These are phyloP conservation scores for Leucozona laternaria DNA, from an alignment of 2,888 invertebrate species.

Conservation along the genomic window DNA sequence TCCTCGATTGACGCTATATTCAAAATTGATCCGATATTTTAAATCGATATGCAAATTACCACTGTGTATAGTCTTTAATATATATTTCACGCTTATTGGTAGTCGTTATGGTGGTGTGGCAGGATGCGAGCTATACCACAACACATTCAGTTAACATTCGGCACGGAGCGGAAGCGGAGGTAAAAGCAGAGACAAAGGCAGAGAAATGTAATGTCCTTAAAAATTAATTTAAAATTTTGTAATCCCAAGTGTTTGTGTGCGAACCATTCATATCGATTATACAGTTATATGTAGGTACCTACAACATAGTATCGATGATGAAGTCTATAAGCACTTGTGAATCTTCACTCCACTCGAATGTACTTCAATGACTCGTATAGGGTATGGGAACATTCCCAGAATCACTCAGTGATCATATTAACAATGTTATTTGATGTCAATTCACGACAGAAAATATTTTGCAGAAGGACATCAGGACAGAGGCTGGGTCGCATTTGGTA, in stretches of 20 bases:
- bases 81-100: slow-evolving; percentile 47
- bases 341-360: slow-evolving; percentile 15
- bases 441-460: slow-evolving; percentile 29
- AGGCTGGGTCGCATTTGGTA: slow-evolving; percentile 1
- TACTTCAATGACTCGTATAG: slow-evolving; percentile 20
- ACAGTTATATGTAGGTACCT: too few relatives aligned
- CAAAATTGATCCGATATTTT: slow-evolving; percentile 46
- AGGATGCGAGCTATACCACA: neutral
- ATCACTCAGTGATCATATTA: slow-evolving; percentile 56
- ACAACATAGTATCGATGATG: slow-evolving; percentile 43
- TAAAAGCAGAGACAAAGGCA: neutral
- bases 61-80: slow-evolving; percentile 44
- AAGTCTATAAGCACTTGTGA: slow-evolving; percentile 36
- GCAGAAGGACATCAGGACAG: neutral
- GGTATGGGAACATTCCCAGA: slow-evolving; percentile 28
- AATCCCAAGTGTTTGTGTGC: slow-evolving; percentile 54
- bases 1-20: slow-evolving; percentile 49
- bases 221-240: slow-evolving; percentile 71
- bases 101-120: slow-evolving; percentile 40
- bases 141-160: neutral
- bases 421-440: slow-evolving; percentile 63
- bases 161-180: neutral
- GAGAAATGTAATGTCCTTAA: slow-evolving; percentile 46
- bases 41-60: slow-evolving; percentile 71
- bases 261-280: slow-evolving; percentile 47